phyloP scores from a whole-genome alignment of 2,888 invertebrate species.

The Drosophila demipolita region DNA sequence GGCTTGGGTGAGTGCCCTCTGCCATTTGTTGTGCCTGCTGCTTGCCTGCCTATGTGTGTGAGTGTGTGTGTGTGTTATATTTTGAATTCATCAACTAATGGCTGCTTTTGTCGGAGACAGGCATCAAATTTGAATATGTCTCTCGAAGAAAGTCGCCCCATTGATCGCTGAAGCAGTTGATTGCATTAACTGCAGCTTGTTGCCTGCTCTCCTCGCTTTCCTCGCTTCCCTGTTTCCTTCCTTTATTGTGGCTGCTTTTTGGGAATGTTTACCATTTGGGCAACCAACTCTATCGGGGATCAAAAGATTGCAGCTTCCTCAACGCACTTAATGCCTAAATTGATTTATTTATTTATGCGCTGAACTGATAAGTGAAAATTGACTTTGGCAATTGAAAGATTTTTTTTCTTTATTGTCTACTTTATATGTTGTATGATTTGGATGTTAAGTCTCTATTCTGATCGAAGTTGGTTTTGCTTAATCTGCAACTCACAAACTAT shows the following conservation, averaged over 20 bases:
- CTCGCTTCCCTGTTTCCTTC: background rate
- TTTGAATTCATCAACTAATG: constrained; percentile 71
- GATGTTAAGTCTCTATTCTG: no score
- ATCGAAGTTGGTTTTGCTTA: no score
- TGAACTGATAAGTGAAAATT: background rate
- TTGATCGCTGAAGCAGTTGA: constrained; percentile 65
- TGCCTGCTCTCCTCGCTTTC: background rate
- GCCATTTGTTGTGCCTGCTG: constrained; percentile 40
- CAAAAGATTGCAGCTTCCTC: background rate
- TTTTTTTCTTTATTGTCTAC: background rate
- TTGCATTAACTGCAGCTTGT: constrained; percentile 49
- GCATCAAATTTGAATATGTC: constrained; percentile 58
- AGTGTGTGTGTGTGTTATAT: constrained; percentile 37
- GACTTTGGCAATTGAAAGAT: background rate
- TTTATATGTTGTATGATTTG: background rate
- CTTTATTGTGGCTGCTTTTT: constrained; percentile 38
- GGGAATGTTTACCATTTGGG: background rate
- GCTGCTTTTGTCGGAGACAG: constrained; percentile 36
- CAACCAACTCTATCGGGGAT: background rate
- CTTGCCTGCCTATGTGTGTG: constrained; percentile 3
- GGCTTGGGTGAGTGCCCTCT: constrained; percentile 70
- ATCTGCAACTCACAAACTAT: no score
- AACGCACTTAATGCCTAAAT: constrained; percentile 26
- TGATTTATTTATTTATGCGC: constrained; percentile 22
- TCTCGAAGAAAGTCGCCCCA: constrained; percentile 20